Evolutionary conservation across 1,140 invertebrate genomes (phyloP), one percentile per base, ranked within the genome.

Genomic region (Probaryconus sp.): DNA sequence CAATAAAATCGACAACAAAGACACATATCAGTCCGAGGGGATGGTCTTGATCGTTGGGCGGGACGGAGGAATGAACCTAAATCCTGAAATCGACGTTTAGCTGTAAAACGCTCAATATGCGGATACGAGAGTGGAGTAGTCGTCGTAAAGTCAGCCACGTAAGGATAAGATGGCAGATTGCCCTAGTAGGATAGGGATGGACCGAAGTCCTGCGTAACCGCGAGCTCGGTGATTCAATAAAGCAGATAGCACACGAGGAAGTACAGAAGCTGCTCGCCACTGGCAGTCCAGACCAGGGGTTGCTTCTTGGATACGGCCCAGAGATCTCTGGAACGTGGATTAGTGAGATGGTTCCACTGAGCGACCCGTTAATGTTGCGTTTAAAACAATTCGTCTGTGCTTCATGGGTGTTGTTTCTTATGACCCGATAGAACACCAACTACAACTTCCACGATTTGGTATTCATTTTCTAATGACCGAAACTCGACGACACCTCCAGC

Each of bases 141-240:
- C 67, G 48, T 63, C 67, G 48, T 63, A 76, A 70, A 76, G 45
- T 75, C 20, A 72, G 43, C 53, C 65, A 70, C 51, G 53, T n/a
- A n/a, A n/a, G n/a, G n/a, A n/a, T 71, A 75, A 76, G 68, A 82
- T 80, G 77, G 77, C 76, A 81, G 77, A 83, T 80, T 80, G 79
- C 65, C 67, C 51, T 64, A 11, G 30, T 13, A 60, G 71, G 69
- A 80, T 76, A 75, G 60, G 47, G 50, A 64, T 38, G 63, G 56
- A 38, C 55, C 60, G 2, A 16, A 67, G 61, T 73, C 64, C 55
- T 50, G 63, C 67, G 74, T 64, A 68, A 69, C 60, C 47, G 60
- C 37, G 76, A 48, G 64, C 55, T 56, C 69, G 67, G 63, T 76
- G 77, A 82, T 82, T 82, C 79, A 82, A 82, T 82, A 81, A 82